Conservation (phyloP, 2,888 invertebrate genomes). For the Eilema depressum region DNA sequence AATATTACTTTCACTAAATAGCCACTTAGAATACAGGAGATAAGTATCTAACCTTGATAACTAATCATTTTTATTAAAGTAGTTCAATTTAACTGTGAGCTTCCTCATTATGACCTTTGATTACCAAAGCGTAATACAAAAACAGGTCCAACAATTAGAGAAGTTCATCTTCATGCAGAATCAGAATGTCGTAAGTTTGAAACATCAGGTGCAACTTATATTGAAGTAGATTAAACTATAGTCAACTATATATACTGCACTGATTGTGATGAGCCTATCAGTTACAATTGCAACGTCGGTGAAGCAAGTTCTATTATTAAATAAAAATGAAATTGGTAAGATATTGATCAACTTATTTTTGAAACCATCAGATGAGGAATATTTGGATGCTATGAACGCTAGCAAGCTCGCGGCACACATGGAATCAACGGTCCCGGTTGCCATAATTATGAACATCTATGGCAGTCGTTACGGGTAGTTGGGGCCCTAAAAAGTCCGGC, state of each 20-base stretch:
- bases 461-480: no score
- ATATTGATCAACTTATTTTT: neutral
- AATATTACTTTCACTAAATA: slow-evolving; percentile 6
- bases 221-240: slow-evolving; percentile 72
- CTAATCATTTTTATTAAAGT: slow-evolving; percentile 9
- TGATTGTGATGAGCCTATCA: slow-evolving; percentile 69
- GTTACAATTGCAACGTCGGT: slow-evolving; percentile 60
- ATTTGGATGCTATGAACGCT: neutral
- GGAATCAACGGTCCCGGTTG: no score
- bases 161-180: slow-evolving; percentile 67
- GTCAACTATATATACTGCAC: slow-evolving; percentile 78
- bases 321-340: slow-evolving; percentile 75
- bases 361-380: neutral
- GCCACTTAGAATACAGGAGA: slow-evolving; percentile 6
- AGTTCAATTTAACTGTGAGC: slow-evolving; percentile 17
- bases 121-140: neutral
- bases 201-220: slow-evolving; percentile 68
- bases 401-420: no score
- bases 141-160: slow-evolving; percentile 63
- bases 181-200: slow-evolving; percentile 66
- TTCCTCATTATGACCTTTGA: slow-evolving; percentile 16
- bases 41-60: slow-evolving; percentile 17
- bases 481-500: no score
- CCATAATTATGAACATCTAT: no score
- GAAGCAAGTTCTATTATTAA: slow-evolving; percentile 42